Base-by-base conservation (phyloP, 2,797 vertebrate species). In the Carduelis carduelis region DNA sequence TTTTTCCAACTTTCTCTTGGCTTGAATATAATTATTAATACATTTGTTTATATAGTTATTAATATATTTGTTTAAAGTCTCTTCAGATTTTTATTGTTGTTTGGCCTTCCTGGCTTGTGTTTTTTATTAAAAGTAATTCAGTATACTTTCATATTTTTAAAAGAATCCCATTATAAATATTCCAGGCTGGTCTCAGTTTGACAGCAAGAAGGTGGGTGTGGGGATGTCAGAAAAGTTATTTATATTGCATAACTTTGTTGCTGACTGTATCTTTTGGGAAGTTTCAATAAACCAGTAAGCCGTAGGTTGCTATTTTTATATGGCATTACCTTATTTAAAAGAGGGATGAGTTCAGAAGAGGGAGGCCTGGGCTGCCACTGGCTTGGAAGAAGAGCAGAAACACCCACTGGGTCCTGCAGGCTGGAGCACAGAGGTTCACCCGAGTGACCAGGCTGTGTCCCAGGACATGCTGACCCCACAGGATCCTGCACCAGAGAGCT, bases 1-100 rank as follows among this genome's bases (percentile, higher is more conserved):
- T 59, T 72, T 94, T 65, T 49, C 47, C 87, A 78, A 12, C 34
- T 96, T 87, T 82, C 56, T 87, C 37, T 82, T 44, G 61, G 60
- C 3, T 61, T 71, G 16, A 71, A 35, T 89, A 80, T 60, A 24
- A 87, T 80, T 91, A 65, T 57, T 57, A 66, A 60, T 63, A 20
- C 8, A 53, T 72, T 92, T 84, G 16, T 61, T 94, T 85, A 75
- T 87, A 83, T 60, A 24, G 85, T 77, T 91, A 65, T 57, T 57
- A 66, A 60, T 65, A 20, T 9, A 49, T 72, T 90, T 84, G 14
- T 80, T 79, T 66, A 76, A 95, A 91, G 5, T 44, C 27, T 64
- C 32, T 52, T 88, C 34, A 20, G n/a, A 64, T 26, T 75, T 71
- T 41, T 81, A 7, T 47, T 69, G 22, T 26, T 50, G 2, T 49